A percentile compares a stretch with the other conserved stretches of the same genome.
phyloP scores from a whole-genome alignment of 2,113 vertebrate genomes.

The Cyanoramphus novaezelandiae region DNA sequence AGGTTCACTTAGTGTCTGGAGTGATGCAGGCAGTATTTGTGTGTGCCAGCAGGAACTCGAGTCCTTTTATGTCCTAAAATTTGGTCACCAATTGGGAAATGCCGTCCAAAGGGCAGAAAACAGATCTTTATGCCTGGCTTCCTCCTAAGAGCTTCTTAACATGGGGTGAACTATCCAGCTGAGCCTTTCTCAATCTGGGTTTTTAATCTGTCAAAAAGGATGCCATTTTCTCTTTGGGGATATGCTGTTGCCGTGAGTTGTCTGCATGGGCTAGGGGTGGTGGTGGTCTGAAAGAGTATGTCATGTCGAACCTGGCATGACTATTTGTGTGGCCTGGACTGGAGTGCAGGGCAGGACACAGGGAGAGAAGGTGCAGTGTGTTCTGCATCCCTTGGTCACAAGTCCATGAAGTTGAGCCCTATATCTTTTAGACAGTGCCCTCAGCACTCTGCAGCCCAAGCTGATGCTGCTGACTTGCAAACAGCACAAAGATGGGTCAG shows the following conservation, averaged over 20 bases:
- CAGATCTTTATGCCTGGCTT: background rate
- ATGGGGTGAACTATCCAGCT: background rate
- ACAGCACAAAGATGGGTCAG: background rate
- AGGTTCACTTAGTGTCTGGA: background rate
- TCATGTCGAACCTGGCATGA: background rate
- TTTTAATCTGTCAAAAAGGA: background rate
- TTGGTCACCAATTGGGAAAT: background rate
- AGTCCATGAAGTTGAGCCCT: background rate
- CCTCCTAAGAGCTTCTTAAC: background rate
- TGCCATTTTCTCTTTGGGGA: background rate
- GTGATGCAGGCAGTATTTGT: background rate
- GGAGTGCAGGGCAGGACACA: background rate
- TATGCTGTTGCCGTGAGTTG: background rate
- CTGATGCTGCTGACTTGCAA: constrained; percentile 1
- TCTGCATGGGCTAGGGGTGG: background rate
- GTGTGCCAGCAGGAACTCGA: background rate
- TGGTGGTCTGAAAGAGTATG: background rate
- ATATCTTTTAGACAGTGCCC: background rate
- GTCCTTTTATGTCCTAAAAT: background rate
- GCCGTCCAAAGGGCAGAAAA: background rate
- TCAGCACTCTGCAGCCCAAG: background rate
- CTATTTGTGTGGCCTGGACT: background rate
- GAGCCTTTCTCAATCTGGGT: background rate
- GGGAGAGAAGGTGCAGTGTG: background rate
- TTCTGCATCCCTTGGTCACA: background rate